Evolutionary conservation across 2,797 vertebrate species (phyloP).

Genomic region (Echiichthys vipera): DNA sequence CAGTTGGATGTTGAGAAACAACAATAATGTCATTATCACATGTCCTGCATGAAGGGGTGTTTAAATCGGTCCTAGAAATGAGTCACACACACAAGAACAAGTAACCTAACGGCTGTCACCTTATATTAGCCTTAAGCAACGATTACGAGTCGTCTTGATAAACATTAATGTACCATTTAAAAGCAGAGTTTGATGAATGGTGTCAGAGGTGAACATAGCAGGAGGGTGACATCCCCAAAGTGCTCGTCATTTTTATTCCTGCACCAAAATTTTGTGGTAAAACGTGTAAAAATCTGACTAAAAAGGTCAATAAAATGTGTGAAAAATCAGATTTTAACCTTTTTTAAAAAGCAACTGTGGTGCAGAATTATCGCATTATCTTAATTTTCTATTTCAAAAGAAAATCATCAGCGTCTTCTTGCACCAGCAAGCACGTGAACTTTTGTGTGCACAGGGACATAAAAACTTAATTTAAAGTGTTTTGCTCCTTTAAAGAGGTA

Average conservation of each 20-base stretch:
- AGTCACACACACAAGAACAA: background rate
- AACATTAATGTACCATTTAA: background rate
- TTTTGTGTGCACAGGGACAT: background rate
- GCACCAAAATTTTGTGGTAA: background rate
- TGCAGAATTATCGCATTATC: background rate
- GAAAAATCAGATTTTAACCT: background rate
- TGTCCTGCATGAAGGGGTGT: background rate
- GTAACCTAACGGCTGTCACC: background rate
- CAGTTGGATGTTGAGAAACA: slow-evolving; percentile 14
- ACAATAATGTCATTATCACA: background rate
- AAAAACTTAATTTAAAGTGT: background rate
- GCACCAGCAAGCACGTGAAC: background rate
- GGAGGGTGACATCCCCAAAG: background rate
- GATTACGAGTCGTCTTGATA: background rate
- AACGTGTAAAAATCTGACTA: background rate
- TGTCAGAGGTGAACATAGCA: background rate
- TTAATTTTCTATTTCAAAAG: background rate
- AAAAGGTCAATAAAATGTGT: background rate
- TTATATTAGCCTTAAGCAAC: no score
- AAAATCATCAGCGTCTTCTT: background rate
- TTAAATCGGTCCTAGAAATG: background rate
- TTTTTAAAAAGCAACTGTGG: background rate
- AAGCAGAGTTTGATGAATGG: background rate
- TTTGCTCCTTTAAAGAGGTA: background rate
- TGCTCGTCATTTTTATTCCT: background rate